These are phyloP conservation scores for Linnaemya vulpina DNA, from an alignment of 2,888 invertebrate species.

Conservation along the genomic window DNA sequence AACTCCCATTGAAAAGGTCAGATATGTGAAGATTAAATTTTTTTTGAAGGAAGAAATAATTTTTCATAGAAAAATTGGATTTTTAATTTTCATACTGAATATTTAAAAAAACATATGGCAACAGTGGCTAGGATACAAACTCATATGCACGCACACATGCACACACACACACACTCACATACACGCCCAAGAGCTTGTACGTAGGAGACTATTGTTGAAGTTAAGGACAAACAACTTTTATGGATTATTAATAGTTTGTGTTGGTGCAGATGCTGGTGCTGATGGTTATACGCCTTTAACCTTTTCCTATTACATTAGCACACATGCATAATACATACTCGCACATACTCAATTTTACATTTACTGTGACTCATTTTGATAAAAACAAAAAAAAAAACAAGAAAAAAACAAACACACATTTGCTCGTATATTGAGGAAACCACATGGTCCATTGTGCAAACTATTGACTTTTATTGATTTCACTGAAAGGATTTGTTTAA, in stretches of 20 bases:
- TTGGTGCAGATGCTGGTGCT: constrained; percentile 27
- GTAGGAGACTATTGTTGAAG: constrained; percentile 23
- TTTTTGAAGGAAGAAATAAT: no score
- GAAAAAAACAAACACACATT: background rate
- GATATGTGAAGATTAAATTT: no score
- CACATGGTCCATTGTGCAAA: constrained; percentile 71
- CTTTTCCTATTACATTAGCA: constrained; percentile 1
- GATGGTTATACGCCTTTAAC: constrained; percentile 30
- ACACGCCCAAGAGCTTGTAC: no score
- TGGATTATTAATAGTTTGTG: constrained; percentile 56
- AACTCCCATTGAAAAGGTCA: no score
- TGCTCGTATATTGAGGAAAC: constrained; percentile 31
- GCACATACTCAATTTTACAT: constrained; percentile 1
- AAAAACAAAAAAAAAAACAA: background rate
- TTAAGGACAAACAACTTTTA: constrained; percentile 55
- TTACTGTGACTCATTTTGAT: constrained; percentile 33
- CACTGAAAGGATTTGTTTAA: constrained; percentile 79
- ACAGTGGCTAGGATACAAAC: no score
- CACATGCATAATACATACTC: constrained; percentile 4
- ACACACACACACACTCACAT: no score
- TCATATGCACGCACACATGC: no score
- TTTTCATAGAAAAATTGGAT: no score
- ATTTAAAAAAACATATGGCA: no score
- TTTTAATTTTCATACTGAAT: no score
- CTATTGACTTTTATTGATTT: constrained; percentile 82